Evolutionary conservation across 2,888 invertebrate species (phyloP).

Genomic region (Pandemis heparana): DNA sequence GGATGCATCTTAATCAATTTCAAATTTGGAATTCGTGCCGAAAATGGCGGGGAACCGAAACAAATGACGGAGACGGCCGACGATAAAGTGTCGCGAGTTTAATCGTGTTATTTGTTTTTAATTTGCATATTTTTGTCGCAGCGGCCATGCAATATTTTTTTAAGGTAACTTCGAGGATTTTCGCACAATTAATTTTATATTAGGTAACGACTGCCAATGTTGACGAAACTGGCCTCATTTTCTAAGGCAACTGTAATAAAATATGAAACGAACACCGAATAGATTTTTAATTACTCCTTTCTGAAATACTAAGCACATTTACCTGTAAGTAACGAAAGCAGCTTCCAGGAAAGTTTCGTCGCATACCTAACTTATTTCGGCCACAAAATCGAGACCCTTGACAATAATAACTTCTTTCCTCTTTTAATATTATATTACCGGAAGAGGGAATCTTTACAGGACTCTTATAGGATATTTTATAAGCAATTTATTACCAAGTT

Average conservation of each 20-base stretch:
- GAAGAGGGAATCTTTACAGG: constrained; percentile 34
- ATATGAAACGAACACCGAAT: neutral
- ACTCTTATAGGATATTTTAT: constrained; percentile 40
- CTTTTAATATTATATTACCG: constrained; percentile 40
- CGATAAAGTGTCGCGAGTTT: constrained; percentile 57
- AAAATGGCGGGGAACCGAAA: constrained; percentile 35
- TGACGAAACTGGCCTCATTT: neutral
- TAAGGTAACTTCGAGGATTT: constrained; percentile 5
- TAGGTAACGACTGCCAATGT: constrained; percentile 1
- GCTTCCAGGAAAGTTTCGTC: neutral
- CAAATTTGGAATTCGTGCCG: constrained; percentile 37
- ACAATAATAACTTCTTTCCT: constrained; percentile 38
- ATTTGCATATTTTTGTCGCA: constrained; percentile 53
- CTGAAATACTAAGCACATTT: constrained; percentile 5
- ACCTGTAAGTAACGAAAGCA: neutral
- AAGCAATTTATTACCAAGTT: constrained; percentile 41
- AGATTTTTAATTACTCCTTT: neutral
- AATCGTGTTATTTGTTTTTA: constrained; percentile 51
- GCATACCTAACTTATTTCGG: constrained; percentile 19
- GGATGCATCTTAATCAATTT: constrained; percentile 41
- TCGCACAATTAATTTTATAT: constrained; percentile 30
- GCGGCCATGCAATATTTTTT: constrained; percentile 37
- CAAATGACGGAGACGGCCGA: constrained; percentile 54
- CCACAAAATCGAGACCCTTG: constrained; percentile 26
- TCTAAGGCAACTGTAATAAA: neutral